Evolutionary conservation across 2,113 vertebrate genomes (phyloP).

Genomic region (Dermatemys mawii): DNA sequence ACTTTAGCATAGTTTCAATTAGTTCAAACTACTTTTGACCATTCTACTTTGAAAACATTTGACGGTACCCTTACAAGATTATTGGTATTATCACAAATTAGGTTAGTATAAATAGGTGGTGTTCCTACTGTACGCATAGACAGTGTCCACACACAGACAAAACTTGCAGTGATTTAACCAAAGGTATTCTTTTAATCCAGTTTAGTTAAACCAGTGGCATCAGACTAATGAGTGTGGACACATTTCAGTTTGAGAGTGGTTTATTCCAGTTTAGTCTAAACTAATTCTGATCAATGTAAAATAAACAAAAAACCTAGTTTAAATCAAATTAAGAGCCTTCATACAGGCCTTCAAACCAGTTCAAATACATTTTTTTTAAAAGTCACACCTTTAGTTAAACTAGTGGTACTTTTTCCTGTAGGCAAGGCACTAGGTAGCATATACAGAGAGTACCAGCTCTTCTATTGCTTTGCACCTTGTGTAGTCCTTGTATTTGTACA

Average conservation of each 20-base stretch:
- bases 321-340: background rate
- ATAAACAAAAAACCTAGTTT: background rate
- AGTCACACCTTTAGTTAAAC: background rate
- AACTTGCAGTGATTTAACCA: background rate
- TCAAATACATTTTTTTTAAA: background rate
- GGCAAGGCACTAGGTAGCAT: fast-evolving
- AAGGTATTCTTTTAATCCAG: background rate
- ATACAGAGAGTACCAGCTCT: background rate
- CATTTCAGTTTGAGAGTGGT: background rate
- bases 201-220: background rate
- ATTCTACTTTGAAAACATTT: background rate
- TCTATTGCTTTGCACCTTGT: background rate
- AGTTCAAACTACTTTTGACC: background rate
- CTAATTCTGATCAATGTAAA: background rate
- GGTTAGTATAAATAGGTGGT: background rate
- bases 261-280: background rate
- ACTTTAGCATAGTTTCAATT: background rate
- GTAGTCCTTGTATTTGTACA: background rate
- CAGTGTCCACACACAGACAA: background rate
- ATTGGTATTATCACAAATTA: background rate
- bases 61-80: background rate
- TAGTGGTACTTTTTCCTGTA: background rate
- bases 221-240: background rate
- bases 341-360: background rate
- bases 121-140: background rate